Evolutionary conservation across 2,113 vertebrate species (phyloP).

Genomic region (Ochotona curzoniae): DNA sequence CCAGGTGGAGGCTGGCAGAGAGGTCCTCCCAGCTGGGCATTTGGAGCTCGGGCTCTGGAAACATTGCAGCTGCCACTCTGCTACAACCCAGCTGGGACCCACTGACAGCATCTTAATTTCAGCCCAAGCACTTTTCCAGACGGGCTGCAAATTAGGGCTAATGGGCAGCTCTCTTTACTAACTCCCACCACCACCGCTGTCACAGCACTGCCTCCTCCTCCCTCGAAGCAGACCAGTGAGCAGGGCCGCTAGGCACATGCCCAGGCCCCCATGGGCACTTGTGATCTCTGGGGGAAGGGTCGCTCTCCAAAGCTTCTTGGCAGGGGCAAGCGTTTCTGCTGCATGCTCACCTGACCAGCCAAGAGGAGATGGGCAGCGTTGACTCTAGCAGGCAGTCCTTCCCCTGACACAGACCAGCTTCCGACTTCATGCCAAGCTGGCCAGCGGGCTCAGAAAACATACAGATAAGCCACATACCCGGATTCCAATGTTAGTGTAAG

Average conservation of each 20-base stretch:
- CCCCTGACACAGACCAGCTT: too few species aligned
- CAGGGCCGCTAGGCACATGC: not conserved
- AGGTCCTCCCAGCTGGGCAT: slow-evolving; percentile 41
- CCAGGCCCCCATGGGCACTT: not conserved
- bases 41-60: slow-evolving; percentile 71
- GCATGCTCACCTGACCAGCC: not conserved
- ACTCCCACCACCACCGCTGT: slow-evolving; percentile 29
- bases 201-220: not conserved
- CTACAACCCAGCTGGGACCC: slow-evolving; percentile 83
- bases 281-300: not conserved
- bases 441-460: not conserved
- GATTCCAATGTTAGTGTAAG: not conserved
- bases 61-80: slow-evolving; percentile 83
- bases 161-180: slow-evolving; percentile 79
- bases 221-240: slow-evolving; percentile 14
- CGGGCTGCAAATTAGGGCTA: slow-evolving; percentile 85
- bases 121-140: slow-evolving; percentile 84
- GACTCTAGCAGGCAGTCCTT: not conserved
- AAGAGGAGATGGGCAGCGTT: not conserved
- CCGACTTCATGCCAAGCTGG: not conserved
- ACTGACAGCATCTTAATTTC: slow-evolving; percentile 84
- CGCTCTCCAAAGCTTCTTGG: not conserved
- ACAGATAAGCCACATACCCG: not conserved
- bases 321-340: not conserved
- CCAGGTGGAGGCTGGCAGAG: slow-evolving; percentile 24